Base-by-base conservation (phyloP, 2,888 invertebrate species). In the Dicyrtomina minuta region DNA sequence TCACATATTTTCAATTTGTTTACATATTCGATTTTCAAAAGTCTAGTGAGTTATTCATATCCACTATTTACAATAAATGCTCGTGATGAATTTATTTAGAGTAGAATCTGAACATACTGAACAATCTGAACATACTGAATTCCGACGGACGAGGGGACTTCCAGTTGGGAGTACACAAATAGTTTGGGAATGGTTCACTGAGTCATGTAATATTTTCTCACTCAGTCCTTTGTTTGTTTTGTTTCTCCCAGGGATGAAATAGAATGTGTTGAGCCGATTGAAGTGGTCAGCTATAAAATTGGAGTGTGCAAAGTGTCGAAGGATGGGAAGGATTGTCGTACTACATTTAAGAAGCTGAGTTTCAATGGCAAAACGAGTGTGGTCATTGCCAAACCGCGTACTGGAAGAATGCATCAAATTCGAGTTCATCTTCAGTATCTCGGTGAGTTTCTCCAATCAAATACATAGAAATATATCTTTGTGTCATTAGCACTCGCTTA, bases 331-430 rank as follows among this genome's bases (percentile, higher is more conserved):
- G 91, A 92, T 80, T 94, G 96, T 81, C 88, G 88, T 12, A 98
- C 97, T 0, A 88, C 89, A 74, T 99, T 98, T 86, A 89, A 92
- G 82, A 88, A 92, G 80, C 84, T 98, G 65, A 92, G 92, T 39
- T 94, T 86, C 84, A 93, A 96, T 83, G 89, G 90, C 2, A 90
- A 89, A 80, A 91, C 93, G 0, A 97, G 97, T 80, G 92, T 97
- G 33, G 96, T 99, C 10, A 86, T 92, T 43, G 97, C 96, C 84
- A 89, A 90, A 80, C 98, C 98, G 0, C 90, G 91, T 80, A 98
- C 98, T 0, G 99, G 99, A 1, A 86, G 99, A 74, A 99, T 98
- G 90, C 99, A 99, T 83, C 99, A 99, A 84, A 99, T 99, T 79
- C 87, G 99, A 75, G 96, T 99, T 39, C 99, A 99, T 83, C 87